phyloP scores from a whole-genome alignment of 1,140 invertebrate species.

The Nymphalis io region DNA sequence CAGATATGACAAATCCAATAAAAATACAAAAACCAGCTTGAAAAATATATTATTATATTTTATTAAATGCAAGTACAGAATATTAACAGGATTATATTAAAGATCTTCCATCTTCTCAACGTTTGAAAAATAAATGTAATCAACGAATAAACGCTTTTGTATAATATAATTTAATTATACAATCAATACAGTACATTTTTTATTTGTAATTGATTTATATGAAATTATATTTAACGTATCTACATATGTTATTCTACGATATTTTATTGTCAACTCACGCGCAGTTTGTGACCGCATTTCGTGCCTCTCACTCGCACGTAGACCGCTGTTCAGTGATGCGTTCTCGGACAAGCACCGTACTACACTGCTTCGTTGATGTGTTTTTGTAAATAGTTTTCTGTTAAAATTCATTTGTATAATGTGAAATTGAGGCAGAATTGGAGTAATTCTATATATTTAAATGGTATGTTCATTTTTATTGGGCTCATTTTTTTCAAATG shows the following conservation, averaged over 20 bases:
- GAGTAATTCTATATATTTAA: neutral
- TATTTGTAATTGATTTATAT: too few relatives aligned
- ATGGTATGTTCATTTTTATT: neutral
- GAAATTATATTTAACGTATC: neutral
- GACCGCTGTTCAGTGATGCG: constrained; percentile 10
- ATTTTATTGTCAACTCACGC: constrained; percentile 36
- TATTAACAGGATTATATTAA: too few relatives aligned
- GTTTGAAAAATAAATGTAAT: too few relatives aligned
- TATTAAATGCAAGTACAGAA: too few relatives aligned
- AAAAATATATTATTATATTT: too few relatives aligned
- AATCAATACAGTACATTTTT: too few relatives aligned
- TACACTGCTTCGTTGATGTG: neutral
- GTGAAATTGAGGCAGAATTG: neutral
- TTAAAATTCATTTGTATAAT: neutral
- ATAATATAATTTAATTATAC: too few relatives aligned
- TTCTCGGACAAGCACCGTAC: constrained; percentile 9
- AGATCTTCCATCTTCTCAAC: too few relatives aligned
- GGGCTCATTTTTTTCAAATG: neutral
- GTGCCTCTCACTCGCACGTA: constrained; percentile 57
- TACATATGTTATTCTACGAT: constrained; percentile 23
- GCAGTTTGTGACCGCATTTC: constrained; percentile 45
- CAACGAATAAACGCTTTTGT: too few relatives aligned
- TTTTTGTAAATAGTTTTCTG: neutral
- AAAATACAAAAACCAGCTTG: too few relatives aligned
- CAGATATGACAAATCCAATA: neutral